These are phyloP conservation scores for Graphium colonna DNA, from an alignment of 2,888 invertebrate genomes.

Conservation along the genomic window DNA sequence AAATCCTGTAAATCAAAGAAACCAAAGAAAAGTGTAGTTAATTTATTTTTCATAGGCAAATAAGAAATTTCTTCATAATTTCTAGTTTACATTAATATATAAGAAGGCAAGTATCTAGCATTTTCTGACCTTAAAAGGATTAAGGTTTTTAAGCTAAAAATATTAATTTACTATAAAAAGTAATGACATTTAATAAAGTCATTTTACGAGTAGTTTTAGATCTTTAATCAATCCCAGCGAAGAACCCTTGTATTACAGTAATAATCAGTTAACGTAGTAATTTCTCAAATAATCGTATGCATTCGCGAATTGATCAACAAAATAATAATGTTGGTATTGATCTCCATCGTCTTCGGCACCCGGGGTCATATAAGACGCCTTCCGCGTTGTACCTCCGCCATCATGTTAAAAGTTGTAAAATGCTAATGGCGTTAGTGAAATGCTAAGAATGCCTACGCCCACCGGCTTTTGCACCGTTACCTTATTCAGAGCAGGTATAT, in stretches of 20 bases:
- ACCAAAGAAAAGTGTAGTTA: too few relatives aligned
- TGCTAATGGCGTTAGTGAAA: slow-evolving; percentile 73
- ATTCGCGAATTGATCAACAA: background rate
- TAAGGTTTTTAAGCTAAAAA: too few relatives aligned
- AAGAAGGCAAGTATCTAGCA: too few relatives aligned
- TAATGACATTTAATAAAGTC: too few relatives aligned
- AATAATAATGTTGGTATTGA: slow-evolving; percentile 6
- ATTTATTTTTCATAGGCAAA: too few relatives aligned
- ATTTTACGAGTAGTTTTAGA: too few relatives aligned
- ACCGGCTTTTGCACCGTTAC: slow-evolving; percentile 60
- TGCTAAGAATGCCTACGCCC: slow-evolving; percentile 71
- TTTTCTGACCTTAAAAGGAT: too few relatives aligned
- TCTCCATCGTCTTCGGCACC: slow-evolving; percentile 36
- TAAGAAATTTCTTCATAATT: too few relatives aligned
- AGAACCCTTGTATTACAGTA: too few relatives aligned
- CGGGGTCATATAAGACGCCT: slow-evolving; percentile 47
- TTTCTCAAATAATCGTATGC: background rate
- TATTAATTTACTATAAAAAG: too few relatives aligned
- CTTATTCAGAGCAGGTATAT: slow-evolving; percentile 47
- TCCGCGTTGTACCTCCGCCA: slow-evolving; percentile 59
- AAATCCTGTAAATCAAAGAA: too few relatives aligned
- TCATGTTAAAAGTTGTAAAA: slow-evolving; percentile 76
- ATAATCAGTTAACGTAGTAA: background rate
- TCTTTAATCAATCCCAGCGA: background rate
- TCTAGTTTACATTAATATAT: too few relatives aligned